Evolutionary conservation across 1,140 invertebrate species (phyloP), one percentile per base, ranked within the genome.

Genomic region (Trachelipus rathkii): DNA sequence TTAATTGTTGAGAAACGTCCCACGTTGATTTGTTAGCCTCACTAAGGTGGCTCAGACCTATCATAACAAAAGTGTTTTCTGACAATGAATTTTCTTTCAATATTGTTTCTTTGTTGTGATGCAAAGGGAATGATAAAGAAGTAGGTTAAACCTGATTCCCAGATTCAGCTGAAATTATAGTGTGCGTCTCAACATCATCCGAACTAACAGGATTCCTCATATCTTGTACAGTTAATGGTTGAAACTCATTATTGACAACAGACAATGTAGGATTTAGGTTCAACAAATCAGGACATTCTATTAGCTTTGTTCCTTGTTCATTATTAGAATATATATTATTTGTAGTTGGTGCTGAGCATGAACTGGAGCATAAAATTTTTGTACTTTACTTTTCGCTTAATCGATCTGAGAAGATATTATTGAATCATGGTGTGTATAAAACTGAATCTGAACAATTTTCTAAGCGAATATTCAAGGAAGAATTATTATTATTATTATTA

Each of bases 401-500:
- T 33, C 6, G 2, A 33, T 33, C 33, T 33, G 33, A 33, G 33
- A 33, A 6, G 33, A 6, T n/a, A n/a, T n/a, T n/a, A n/a, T n/a
- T n/a, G n/a, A n/a, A n/a, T n/a, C n/a, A n/a, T n/a, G n/a, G n/a
- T n/a, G n/a, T n/a, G n/a, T n/a, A n/a, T 6, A 33, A 33, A 33
- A 33, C 33, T 33, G 33, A 1, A 33, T 33, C 33, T 33, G 33
- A 33, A 6, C 33, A 33, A 6, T 33, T 33, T 33, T 33, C 33
- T 33, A 33, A 33, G 6, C 6, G 33, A 33, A 33, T 33, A 33
- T 33, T 33, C 33, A 33, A n/a, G n/a, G n/a, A 33, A 33, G 33
- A 33, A 33, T 33, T 33, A 33, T 33, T 33, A 33, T 33, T 33
- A 33, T 33, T 86, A 87, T 7, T 85, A 78, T 15, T 84, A n/a